These are phyloP conservation scores for Alfaro cultratus DNA, from an alignment of 2,797 vertebrate genomes.

Conservation along the genomic window DNA sequence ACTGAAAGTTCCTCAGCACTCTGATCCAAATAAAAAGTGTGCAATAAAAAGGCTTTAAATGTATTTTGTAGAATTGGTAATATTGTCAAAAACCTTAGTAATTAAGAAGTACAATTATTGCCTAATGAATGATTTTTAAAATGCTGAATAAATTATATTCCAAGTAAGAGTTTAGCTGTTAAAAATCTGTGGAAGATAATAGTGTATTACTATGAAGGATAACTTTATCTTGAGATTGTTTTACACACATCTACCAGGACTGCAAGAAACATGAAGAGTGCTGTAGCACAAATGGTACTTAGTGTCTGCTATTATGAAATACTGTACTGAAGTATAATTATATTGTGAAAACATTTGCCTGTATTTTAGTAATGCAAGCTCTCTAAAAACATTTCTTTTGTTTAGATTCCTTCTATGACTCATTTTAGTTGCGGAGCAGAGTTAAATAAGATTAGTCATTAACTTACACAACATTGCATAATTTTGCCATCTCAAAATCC, in stretches of 20 bases:
- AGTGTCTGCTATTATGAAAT: not conserved
- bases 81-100: not conserved
- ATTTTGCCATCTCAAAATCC: not conserved
- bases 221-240: not conserved
- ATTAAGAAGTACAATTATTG: not conserved
- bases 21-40: not conserved
- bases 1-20: not conserved
- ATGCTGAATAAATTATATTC: not conserved
- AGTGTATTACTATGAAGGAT: not conserved
- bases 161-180: not conserved
- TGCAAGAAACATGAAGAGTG: not conserved
- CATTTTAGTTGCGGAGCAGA: not conserved
- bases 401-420: not conserved
- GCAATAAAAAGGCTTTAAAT: not conserved
- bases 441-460: not conserved
- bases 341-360: not conserved
- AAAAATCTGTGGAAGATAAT: too few relatives aligned
- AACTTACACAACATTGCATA: not conserved
- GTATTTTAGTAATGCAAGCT: not conserved
- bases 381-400: constrained; percentile 5
- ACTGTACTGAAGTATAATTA: not conserved
- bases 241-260: not conserved
- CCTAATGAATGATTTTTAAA: too few relatives aligned
- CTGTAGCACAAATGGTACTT: not conserved
- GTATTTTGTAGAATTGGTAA: too few relatives aligned